Base-by-base conservation (phyloP, 2,113 vertebrate species). In the Sebastes schlegelii region DNA sequence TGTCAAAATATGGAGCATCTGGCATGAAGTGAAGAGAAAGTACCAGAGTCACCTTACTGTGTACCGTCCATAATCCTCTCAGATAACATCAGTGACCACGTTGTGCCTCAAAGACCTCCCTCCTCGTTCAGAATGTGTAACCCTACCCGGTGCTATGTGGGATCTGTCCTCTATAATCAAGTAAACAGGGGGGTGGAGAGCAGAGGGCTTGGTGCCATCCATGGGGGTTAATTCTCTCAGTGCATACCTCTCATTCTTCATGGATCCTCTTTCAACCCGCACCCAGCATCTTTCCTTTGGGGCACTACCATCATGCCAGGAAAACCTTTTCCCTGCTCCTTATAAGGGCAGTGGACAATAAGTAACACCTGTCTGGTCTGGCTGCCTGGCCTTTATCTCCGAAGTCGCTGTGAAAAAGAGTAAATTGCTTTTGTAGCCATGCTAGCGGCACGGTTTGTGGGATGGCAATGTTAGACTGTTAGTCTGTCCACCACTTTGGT, bases 211-310 rank as follows among this genome's bases (percentile, higher is more conserved):
- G 45, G 77, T 87, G 83, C 51, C 76, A 76, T 71, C 70, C 70
- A 83, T 58, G 49, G 23, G 84, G 81, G 66, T 82, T 83, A 65
- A 83, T 69, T 82, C 80, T 85, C 69, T 64, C 19, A 21, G n/a
- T 13, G 68, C 87, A 92, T 94, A 57, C 79, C 66, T 81, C 23
- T 84, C 85, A 84, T 93, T 89, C 90, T 84, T 79, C 55, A 13
- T 57, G 62, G 90, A 84, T 92, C 86, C 45, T 49, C 79, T 92
- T 92, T 90, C 77, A 74, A 8, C 26, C 58, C 26, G 6, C 80
- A 55, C 42, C 83, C 58, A 76, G 23, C 74, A 83, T 78, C 75
- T 72, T 34, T 71, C 61, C 80, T 73, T 65, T 45, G 21, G 65
- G 62, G 46, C 34, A 52, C 21, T 10, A 49, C 55, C 14, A 23